Evolutionary conservation across 2,888 invertebrate species (phyloP), one percentile per base, ranked within the genome.

Genomic region (Rotaria macrura): DNA sequence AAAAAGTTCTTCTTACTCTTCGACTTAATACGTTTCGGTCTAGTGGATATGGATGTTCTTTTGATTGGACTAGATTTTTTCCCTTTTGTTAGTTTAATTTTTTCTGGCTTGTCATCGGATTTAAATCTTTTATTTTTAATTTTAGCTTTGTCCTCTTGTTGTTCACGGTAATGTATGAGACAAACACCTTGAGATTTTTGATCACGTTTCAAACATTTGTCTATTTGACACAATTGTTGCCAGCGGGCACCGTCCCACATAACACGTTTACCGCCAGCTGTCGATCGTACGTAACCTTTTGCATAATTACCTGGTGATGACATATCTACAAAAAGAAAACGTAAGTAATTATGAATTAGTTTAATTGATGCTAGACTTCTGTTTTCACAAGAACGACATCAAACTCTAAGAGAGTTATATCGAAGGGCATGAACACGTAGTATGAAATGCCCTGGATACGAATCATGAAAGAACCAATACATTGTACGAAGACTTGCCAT

Each of bases 141-240:
- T 65, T 65, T 65, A 7, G 34, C 6, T 65, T 65, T 65, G 7
- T 34, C n/a, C n/a, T 65, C 65, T 65, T 65, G 29, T 65, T 65
- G 65, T 34, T 65, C 65, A 65, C 65, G 65, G 20, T 5, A 65
- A 65, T 65, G 65, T 65, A 34, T 29, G 38, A 65, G 65, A 65
- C 65, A 65, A 20, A 65, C 65, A 7, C 65, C 65, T 65, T 65
- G 65, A 65, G 65, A 65, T 20, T 65, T 65, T 20, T 65, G 65
- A 20, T 65, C 65, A 20, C 65, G 65, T 38, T 29, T 34, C 6
- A 65, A 34, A 34, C 65, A 65, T 65, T 65, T 65, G 20, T 65
- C 65, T 65, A 65, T 65, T 65, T 65, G 65, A 65, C 65, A 65
- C 38, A 65, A 65, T 38, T 65, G 65, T 65, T 65, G 65, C 65